Evolutionary conservation across 2,113 vertebrate genomes (phyloP), one percentile per base, ranked within the genome.

Genomic region (Python bivittatus): DNA sequence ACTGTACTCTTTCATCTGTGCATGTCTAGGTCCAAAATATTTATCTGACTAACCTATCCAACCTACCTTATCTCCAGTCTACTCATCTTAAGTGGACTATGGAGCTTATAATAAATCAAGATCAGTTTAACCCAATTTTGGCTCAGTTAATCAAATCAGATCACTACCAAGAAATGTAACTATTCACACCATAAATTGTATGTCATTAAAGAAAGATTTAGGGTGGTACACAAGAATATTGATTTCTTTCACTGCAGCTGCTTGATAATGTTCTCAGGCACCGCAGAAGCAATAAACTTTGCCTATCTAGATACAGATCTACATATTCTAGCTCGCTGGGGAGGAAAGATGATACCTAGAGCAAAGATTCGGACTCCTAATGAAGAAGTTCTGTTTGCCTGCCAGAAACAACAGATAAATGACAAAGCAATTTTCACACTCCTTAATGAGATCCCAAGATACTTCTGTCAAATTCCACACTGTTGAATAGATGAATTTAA

Each of bases 391-490:
- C 60, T 88, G 53, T 93, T 95, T 94, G 44, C 94, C 93, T 97
- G 95, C 89, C 88, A 95, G 94, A 94, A 93, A 96, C 57, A 96
- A 95, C 1, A 97, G 95, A 96, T 83, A 97, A 95, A 96, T 95
- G 94, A 96, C 96, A 97, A 96, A 96, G 90, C 94, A 96, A 96
- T 96, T 95, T 96, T 96, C 93, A 89, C 91, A 96, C 93, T 95
- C 96, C 90, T 94, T 98, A 97, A 97, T 97, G 96, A 97, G 95
- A 96, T 95, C 95, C 96, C 97, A 95, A 90, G 95, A 91, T 96
- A 96, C 33, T 92, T 94, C 56, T 93, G 92, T 91, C 93, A 23
- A 94, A 86, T 86, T 96, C 93, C 91, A 96, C 97, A 95, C 90
- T 89, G 48, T 94, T 94, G 94, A 96, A 94, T 56, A 94, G 42